Percentiles rank a stretch among this genome's conserved stretches.
Conservation (phyloP, 2,797 vertebrate genomes). For the Intellagama lesueurii region DNA sequence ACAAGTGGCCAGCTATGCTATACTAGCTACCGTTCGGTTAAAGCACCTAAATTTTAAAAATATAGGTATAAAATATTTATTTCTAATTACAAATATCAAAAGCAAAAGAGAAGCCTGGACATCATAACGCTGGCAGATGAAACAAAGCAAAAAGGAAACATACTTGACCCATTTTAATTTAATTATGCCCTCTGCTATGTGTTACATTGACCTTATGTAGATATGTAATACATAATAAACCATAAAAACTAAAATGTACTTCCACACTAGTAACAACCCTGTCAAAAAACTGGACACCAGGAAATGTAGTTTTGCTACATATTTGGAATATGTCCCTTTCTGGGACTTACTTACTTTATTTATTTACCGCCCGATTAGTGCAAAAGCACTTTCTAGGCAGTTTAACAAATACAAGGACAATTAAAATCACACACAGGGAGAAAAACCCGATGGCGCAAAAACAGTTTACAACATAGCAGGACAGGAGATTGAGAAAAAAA, state of each 20-base stretch:
- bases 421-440: too few species aligned
- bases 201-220: too few species aligned
- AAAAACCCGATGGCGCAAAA: too few species aligned
- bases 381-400: too few species aligned
- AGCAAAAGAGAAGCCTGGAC: conserved; percentile 8
- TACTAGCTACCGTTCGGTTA: neutral
- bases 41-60: neutral
- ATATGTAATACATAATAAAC: conserved; percentile 23
- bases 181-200: too few species aligned
- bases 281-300: neutral
- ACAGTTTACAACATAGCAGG: too few species aligned
- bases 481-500: too few species aligned
- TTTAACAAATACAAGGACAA: too few species aligned
- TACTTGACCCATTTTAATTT: neutral
- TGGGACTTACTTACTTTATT: too few species aligned
- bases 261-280: neutral
- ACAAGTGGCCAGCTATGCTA: neutral
- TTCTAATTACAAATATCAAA: conserved; percentile 24
- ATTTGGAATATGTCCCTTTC: neutral
- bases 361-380: too few species aligned
- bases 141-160: neutral
- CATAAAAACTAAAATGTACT: conserved; percentile 37
- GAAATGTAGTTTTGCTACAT: neutral
- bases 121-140: conserved; percentile 5
- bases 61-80: neutral